Conservation (phyloP, 2,113 vertebrate species). For the Rattus rattus region DNA sequence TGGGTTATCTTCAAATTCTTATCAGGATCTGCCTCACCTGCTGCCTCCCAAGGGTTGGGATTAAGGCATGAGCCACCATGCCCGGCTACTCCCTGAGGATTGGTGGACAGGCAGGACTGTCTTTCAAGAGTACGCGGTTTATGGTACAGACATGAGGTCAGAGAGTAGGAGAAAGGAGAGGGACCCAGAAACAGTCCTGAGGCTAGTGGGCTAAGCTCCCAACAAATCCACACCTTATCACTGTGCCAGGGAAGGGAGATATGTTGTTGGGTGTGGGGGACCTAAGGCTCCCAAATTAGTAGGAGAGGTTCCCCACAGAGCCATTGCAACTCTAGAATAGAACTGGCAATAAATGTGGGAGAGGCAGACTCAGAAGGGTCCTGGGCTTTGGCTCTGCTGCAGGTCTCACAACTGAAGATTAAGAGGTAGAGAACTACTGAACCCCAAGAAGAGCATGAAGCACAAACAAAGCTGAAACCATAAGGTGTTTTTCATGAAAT, state of each 20-base stretch:
- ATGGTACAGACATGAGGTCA: not conserved
- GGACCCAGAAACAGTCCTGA: not conserved
- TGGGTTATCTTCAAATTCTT: not conserved
- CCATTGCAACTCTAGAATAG: not conserved
- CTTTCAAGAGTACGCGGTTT: not conserved
- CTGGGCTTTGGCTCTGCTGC: not conserved
- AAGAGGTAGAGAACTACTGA: not conserved
- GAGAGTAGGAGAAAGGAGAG: not conserved
- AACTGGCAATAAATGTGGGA: not conserved
- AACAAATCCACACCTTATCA: not conserved
- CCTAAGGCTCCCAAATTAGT: not conserved
- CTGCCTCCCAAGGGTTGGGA: not conserved
- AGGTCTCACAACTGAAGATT: constrained; percentile 9
- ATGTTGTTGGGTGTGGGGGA: not conserved
- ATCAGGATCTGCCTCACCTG: not conserved
- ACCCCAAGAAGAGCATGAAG: not conserved
- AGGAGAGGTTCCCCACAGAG: not conserved
- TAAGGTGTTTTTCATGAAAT: constrained; percentile 64
- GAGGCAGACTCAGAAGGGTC: not conserved
- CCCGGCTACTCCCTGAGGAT: not conserved
- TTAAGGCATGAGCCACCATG: not conserved
- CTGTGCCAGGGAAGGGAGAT: not conserved
- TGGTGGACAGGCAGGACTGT: not conserved
- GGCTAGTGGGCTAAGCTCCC: not conserved
- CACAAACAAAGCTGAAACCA: constrained; percentile 71